Base-by-base conservation (phyloP, 2,888 invertebrate species). In the Odontocolon sp. region DNA sequence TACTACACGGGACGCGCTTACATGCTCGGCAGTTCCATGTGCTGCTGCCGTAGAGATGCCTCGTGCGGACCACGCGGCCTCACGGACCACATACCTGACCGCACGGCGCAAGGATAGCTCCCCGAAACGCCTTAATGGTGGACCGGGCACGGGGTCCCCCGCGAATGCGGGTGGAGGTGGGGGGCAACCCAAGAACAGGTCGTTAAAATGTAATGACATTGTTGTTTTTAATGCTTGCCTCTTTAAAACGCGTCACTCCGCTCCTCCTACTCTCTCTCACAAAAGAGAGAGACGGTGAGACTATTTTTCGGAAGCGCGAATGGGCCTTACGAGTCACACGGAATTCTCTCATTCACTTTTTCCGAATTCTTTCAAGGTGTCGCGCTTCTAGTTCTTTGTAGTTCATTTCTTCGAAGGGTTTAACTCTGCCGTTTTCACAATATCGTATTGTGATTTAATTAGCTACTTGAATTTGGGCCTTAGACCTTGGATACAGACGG, bases 191-290 rank as follows among this genome's bases (percentile, higher is more conserved):
- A 72, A 72, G 85, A 87, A 87, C 87, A 87, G 86, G 84, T 87
- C 87, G 87, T 87, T 87, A 87, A 87, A 87, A 84, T 87, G 86
- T 87, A 87, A 87, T 87, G 87, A 86, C 87, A 87, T 87, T 87
- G 87, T 87, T 87, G 86, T 86, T 87, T 86, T 87, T 86, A 87
- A 87, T 86, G 86, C 84, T 86, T 75, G 84, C 84, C 85, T 86
- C 85, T 87, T 87, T 86, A 87, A 86, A 86, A 91, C 91, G 93
- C 91, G 88, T 92, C 88, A 86, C 88, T 38, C 86, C 86, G 59
- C 72, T 68, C 14, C 14, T 16, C 31, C 70, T 80, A 77, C 79
- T 82, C 77, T 87, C 52, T n/a, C 31, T 42, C 18, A 85, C n/a
- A 26, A 89, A 89, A 71, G 9, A 14, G 54, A 69, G 26, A 5